Base-by-base conservation (phyloP, 1,140 invertebrate genomes). In the Anastrepha obliqua region DNA sequence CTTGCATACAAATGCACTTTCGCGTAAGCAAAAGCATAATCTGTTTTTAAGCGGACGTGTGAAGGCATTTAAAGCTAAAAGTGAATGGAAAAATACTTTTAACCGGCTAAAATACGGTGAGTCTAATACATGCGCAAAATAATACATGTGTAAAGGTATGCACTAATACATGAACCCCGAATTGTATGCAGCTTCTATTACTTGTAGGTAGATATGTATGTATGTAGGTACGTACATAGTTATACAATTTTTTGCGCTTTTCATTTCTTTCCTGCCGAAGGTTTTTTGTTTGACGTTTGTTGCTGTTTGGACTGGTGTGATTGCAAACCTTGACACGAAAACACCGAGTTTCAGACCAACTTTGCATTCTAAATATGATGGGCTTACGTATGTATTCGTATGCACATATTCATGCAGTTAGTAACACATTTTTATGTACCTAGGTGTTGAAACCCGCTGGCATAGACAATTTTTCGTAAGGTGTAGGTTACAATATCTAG, bases 271-370 rank as follows among this genome's bases (percentile, higher is more conserved):
- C 44, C 42, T 74, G 65, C 44, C 67, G 67, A 74, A 74, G 67
- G 42, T 44, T 74, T 44, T 74, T 44, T 29, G 11, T n/a, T 74
- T 74, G 29, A 74, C 67, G 15, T 47, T 47, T 74, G 67, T 74
- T 74, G 67, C 17, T 47, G 67, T 47, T 74, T 44, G 3, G 39
- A 74, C 7, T 44, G 42, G 42, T 44, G 67, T 74, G 42, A 13
- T 44, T 13, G 67, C 67, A 74, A 67, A 74, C 67, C 67, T 74
- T 74, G 67, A 74, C 67, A 74, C 15, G 67, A 74, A 74, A 74
- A 47, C 42, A 44, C 20, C 64, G 9, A 67, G 64, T 20, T 47
- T 7, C 67, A 74, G 39, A 74, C 39, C 67, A 74, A 42, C 15
- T 42, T 15, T 74, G 67, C 67, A 47, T 74, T 74, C 17, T 74